Base-by-base conservation (phyloP, 2,113 vertebrate genomes). In the Ramphastos sulfuratus region DNA sequence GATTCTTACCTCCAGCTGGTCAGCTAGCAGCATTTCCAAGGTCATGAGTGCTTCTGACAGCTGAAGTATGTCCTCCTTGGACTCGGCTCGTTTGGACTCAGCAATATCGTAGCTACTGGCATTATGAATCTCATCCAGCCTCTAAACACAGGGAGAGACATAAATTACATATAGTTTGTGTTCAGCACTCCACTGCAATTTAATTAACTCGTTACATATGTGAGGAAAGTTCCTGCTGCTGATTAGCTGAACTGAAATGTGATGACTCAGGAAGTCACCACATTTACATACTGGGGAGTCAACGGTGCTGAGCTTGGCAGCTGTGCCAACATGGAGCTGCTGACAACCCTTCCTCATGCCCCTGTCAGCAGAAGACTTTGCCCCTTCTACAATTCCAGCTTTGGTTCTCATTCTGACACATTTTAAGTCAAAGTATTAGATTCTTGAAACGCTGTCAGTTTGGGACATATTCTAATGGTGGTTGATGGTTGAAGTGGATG, bases 1-100 rank as follows among this genome's bases (percentile, higher is more conserved):
- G 31, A 21, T 9, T 35, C 97, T 90, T 87, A 99, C 99, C 98
- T 99, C 98, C 77, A 98, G 74, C 95, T 99, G 98, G 35, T 97
- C 97, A 24, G 98, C 96, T 18, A 98, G 71, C 87, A 97, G 96
- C 72, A 98, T 95, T 96, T 99, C 99, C 96, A 98, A 91, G 8
- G 82, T 93, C 98, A 99, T 98, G 72, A 99, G 97, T 1, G 55
- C 70, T 2, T 98, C 92, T 52, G 92, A 96, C 18, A 99, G 95
- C 88, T 97, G 95, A 1, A 24, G 59, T 58, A 98, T 96, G 55
- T 98, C 96, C 66, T 97, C 72, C 5, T 54, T 93, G 89, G 90
- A 97, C 35, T 97, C 80, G 0, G n/a, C 67, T 30, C 97, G 65
- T 87, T 96, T 96, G 6, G 17, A 70, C 63, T 98, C 97, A 4